Base-by-base conservation (phyloP, 2,888 invertebrate genomes). In the Stegophylla sp. region DNA sequence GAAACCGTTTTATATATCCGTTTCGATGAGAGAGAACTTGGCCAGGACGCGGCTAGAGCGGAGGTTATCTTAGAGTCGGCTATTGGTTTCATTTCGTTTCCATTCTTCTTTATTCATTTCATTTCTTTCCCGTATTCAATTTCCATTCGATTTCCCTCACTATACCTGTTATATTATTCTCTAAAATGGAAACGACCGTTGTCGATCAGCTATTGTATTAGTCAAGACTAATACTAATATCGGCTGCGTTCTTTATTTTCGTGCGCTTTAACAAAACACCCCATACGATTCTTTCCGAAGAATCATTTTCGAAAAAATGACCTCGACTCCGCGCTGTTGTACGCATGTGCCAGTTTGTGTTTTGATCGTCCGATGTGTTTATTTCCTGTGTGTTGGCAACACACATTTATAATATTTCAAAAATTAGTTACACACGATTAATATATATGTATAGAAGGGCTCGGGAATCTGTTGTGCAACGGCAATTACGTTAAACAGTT, bases 1-100 rank as follows among this genome's bases (percentile, higher is more conserved):
- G 61, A 61, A 73, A 73, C 13, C n/a, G 73, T 73, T 73, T 73
- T 73, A 73, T 73, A 45, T 61, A 7, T 45, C 73, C 73, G 48
- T 64, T 75, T 9, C 17, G 48, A 63, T 34, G 7, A 3, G 7
- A 56, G 41, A 41, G 23, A 56, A 56, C 41, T 41, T 34, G 5
- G n/a, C 34, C 45, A 10, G 2, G 45, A 10, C 15, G 45, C 45
- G 45, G 4, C 45, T 2, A 45, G 41, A 12, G 20, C 71, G 20
- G 53, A 73, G 23, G 61, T 59, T 73, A 73, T 45, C 26, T n/a
- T n/a, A n/a, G 73, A 45, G 56, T 34, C 41, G 28, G 61, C 26
- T 28, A 28, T 73, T 28, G 45, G 61, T 45, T 61, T 73, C 61
- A 45, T 15, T 61, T 34, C 3, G 7, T 34, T 34, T 34, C 7